Conservation (phyloP, 2,888 invertebrate genomes). For the Parelbella ahira region DNA sequence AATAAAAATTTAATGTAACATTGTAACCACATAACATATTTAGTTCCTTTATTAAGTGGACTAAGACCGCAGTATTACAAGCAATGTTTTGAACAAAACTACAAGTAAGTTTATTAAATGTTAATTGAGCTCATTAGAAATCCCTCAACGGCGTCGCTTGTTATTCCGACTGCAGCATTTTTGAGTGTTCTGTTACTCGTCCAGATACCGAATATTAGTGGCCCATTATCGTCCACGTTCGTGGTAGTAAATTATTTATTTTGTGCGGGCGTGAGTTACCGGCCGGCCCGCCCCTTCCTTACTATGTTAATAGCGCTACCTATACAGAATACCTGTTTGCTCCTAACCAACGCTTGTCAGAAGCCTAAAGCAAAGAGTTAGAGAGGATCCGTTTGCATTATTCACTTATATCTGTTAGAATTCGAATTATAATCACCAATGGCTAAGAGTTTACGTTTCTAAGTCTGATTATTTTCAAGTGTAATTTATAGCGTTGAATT, state of each 20-base stretch:
- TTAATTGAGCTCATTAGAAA: conserved; percentile 5
- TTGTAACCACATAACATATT: no score
- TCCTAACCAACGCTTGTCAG: conserved; percentile 31
- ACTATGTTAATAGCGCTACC: conserved; percentile 73
- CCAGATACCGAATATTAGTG: conserved; percentile 29
- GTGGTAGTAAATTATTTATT: conserved; percentile 69
- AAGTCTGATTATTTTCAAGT: no score
- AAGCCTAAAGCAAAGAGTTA: no score
- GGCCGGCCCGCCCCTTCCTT: conserved; percentile 72
- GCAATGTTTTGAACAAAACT: no score
- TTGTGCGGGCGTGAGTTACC: conserved; percentile 74
- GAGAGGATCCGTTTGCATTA: no score
- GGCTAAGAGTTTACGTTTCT: no score
- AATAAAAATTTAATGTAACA: no score
- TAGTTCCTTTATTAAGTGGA: no score
- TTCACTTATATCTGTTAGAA: no score
- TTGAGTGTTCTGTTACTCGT: conserved; percentile 8
- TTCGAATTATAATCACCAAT: no score
- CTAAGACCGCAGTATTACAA: no score
- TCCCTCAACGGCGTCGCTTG: conserved; percentile 2
- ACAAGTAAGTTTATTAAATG: conserved; percentile 1
- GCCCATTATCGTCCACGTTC: conserved; percentile 61
- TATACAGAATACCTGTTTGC: conserved; percentile 37
- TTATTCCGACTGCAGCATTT: conserved; percentile 9
- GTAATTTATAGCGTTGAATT: conserved; percentile 15